Conservation (phyloP, 92 coral and sea anemone species). For the Heliopora coerulea region DNA sequence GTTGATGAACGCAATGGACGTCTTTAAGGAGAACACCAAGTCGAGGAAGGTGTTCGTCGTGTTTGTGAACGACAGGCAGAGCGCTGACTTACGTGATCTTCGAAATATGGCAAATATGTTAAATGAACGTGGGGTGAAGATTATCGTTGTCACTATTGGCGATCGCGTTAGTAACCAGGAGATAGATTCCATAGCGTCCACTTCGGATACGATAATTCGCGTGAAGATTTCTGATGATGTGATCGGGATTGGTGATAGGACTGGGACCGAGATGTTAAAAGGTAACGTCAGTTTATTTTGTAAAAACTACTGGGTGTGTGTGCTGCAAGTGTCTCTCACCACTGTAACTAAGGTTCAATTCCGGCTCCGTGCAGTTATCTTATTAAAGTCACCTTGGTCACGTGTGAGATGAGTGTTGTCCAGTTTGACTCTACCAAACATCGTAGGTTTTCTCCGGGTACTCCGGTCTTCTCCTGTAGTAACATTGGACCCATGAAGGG, state of each 20-base stretch:
- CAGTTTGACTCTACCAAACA: too few relatives aligned
- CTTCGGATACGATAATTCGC: conserved; percentile 4
- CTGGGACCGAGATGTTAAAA: conserved; percentile 16
- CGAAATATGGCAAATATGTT: conserved; percentile 17
- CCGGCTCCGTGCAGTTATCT: too few relatives aligned
- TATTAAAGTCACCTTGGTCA: too few relatives aligned
- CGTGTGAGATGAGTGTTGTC: too few relatives aligned
- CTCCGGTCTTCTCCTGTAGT: too few relatives aligned
- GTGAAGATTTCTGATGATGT: conserved; percentile 7
- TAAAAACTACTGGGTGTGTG: too few relatives aligned
- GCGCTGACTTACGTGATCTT: not conserved
- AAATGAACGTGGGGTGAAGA: conserved; percentile 52
- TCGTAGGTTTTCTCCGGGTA: too few relatives aligned
- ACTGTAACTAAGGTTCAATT: too few relatives aligned
- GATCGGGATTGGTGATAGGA: conserved; percentile 9
- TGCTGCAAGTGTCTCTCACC: too few relatives aligned
- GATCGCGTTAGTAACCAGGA: conserved; percentile 37
- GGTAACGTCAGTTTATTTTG: conserved; percentile 7
- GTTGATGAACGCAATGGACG: conserved; percentile 7
- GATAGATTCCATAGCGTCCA: conserved; percentile 26
- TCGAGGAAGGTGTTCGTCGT: conserved; percentile 26
- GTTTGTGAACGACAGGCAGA: conserved; percentile 21
- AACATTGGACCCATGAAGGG: too few relatives aligned
- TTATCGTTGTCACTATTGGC: conserved; percentile 64
- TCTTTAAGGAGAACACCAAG: conserved; percentile 2